Evolutionary conservation across 2,113 vertebrate species (phyloP).

Genomic region (Sinocyclocheilus rhinocerous): DNA sequence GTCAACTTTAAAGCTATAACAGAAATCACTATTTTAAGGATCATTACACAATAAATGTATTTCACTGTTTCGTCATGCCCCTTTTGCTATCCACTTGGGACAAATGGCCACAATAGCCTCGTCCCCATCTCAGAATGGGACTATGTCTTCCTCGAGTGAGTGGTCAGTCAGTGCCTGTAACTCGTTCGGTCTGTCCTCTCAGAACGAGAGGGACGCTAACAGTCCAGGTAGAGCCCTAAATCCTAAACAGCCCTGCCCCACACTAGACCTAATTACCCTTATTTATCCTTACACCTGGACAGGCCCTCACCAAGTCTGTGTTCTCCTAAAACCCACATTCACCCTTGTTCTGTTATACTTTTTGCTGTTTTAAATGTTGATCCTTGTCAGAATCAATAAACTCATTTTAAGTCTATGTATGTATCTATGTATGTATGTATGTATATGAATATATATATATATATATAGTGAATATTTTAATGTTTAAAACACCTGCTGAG

Average conservation of each 20-base stretch:
- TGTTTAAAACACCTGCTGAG: no score
- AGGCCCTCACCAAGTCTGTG: not conserved
- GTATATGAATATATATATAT: no score
- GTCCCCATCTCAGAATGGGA: slow-evolving; percentile 79
- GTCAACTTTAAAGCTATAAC: not conserved
- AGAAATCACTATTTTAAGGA: not conserved
- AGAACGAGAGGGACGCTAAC: slow-evolving; percentile 70
- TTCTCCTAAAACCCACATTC: not conserved
- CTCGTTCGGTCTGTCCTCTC: slow-evolving; percentile 81
- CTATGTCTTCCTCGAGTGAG: slow-evolving; percentile 81
- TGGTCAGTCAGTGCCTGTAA: slow-evolving; percentile 83
- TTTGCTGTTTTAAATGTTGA: no score
- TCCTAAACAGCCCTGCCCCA: slow-evolving; percentile 44
- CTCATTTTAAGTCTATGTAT: no score
- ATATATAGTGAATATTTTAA: no score
- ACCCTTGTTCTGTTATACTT: no score
- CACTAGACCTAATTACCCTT: not conserved
- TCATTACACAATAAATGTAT: not conserved
- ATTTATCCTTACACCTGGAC: not conserved
- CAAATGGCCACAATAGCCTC: slow-evolving; percentile 63
- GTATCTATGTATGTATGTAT: no score
- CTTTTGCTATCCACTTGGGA: slow-evolving; percentile 25
- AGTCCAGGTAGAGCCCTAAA: slow-evolving; percentile 75
- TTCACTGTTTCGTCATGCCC: not conserved
- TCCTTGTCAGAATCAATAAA: no score